Evolutionary conservation across 2,797 vertebrate species (phyloP).

Genomic region (Chaunax sp.): DNA sequence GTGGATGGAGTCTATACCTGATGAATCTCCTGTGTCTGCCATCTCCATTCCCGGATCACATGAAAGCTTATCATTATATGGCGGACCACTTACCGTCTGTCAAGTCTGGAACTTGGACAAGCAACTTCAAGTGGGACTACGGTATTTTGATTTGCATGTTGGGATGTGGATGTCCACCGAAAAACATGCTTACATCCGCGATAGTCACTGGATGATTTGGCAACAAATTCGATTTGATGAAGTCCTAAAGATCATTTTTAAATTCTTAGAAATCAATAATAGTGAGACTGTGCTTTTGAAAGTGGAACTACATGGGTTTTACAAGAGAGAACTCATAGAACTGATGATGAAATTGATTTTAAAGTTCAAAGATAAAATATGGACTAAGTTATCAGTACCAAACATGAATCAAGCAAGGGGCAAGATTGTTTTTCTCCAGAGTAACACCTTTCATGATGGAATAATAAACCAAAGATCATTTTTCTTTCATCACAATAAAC

Average conservation of each 20-base stretch:
- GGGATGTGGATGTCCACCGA: conserved; percentile 10
- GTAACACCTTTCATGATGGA: conserved; percentile 9
- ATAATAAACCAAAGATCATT: conserved; percentile 6
- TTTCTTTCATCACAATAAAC: conserved; percentile 31
- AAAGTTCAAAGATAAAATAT: conserved; percentile 26
- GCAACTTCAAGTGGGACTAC: conserved; percentile 66
- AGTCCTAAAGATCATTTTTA: conserved; percentile 37
- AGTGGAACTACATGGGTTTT: conserved; percentile 32
- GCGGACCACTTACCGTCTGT: conserved; percentile 29
- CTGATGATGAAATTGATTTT: conserved; percentile 17
- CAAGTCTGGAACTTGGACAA: conserved; percentile 66
- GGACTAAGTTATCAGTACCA: conserved; percentile 35
- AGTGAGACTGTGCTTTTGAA: conserved; percentile 67
- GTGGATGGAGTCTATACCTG: conserved; percentile 68
- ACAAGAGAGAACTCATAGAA: fast-evolving
- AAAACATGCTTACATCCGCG: conserved; percentile 21
- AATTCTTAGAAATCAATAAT: conserved; percentile 35
- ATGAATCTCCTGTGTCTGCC: conserved; percentile 58
- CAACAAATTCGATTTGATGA: conserved; percentile 25
- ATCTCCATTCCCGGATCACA: conserved; percentile 73
- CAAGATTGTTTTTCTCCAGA: conserved; percentile 64
- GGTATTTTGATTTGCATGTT: conserved; percentile 66
- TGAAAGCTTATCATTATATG: conserved; percentile 52
- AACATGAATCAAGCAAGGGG: conserved; percentile 56
- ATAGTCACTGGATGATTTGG: conserved; percentile 35